Evolutionary conservation across 2,888 invertebrate species (phyloP), one percentile per base, ranked within the genome.

Genomic region (Oscheius sp.): DNA sequence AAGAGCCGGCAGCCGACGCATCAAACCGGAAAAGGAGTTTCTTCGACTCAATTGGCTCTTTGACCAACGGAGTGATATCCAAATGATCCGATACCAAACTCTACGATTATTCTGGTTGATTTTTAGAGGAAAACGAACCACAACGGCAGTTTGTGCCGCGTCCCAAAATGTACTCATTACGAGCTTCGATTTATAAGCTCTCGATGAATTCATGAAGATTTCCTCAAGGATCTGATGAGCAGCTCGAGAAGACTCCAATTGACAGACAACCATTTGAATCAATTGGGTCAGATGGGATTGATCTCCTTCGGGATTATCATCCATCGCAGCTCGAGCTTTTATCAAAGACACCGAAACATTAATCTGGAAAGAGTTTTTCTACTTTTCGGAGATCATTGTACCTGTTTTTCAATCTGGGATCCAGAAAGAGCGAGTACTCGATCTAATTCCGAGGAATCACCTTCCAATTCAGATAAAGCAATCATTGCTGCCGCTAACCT

Each of bases 11-110:
- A 12, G 81, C 80, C 2, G 85, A 82, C 52, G 81, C 84, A 55
- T 85, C 86, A 70, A 86, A 86, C 12, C 83, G 82, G 71, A 86
- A 86, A 13, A 86, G 68, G 35, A 70, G 77, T 58, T 77, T 79
- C 69, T 80, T 76, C 2, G 68, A 49, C 27, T 52, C 64, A 18
- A 69, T 45, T 29, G 77, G 45, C 43, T 74, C 68, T n/a, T 64
- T 64, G 52, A 72, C 72, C 5, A 83, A 71, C 12, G 81, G 78
- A 27, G 81, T 80, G 41, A 87, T 82, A 76, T 87, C 84, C 56
- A 86, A 58, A 74, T 86, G 85, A 56, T 86, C 85, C 7, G 82
- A 82, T 29, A 86, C 80, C 13, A 87, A 76, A 12, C 78, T 68
- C 74, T 79, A 41, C 35, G 76, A 18, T 9, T 16, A 58, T 9